Evolutionary conservation across 2,797 vertebrate genomes (phyloP), one percentile per base, ranked within the genome.

Genomic region (Lagodon rhomboides): DNA sequence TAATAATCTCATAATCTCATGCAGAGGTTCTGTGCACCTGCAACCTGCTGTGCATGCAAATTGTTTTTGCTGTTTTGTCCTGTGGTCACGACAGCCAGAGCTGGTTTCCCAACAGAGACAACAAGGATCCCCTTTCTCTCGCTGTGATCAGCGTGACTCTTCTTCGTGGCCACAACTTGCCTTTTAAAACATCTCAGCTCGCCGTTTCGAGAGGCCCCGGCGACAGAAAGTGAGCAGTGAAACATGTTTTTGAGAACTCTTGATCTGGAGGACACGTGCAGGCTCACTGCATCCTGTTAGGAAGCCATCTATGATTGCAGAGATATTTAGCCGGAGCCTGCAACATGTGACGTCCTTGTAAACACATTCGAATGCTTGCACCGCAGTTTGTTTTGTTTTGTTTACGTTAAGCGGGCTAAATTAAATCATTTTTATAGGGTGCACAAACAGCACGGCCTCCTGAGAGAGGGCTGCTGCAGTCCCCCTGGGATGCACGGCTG

Each of bases 231-330:
- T 34, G 44, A 68, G 56, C 63, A 87, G 67, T 82, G 75, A 86
- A 87, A 90, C 58, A 73, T 86, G 73, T 90, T 85, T 75, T 23
- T 16, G 44, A 41, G 90, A 89, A 83, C 44, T 78, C 79, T 86
- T 88, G 83, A 89, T 91, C 88, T 91, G 43, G 79, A 76, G 64
- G 77, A 76, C 74, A 89, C 44, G 68, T 81, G 75, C 67, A 67
- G 79, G 62, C 70, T 82, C 66, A 60, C 67, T 76, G 63, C 84
- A 88, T 90, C 89, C 91, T 90, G 86, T 83, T 51, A 80, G 80
- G 71, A 84, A 75, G 70, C 61, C 50, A 77, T 78, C n/a, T 43
- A 66, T 73, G 86, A 82, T 73, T 76, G 43, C 61, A 67, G 16
- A 55, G 69, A 79, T 74, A 84, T 83, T 78, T 11, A 69, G 65